Percentiles rank a stretch among this genome's conserved stretches.
Evolutionary conservation across 2,888 invertebrate species (phyloP).

Genomic region (Teleogryllus oceanicus): DNA sequence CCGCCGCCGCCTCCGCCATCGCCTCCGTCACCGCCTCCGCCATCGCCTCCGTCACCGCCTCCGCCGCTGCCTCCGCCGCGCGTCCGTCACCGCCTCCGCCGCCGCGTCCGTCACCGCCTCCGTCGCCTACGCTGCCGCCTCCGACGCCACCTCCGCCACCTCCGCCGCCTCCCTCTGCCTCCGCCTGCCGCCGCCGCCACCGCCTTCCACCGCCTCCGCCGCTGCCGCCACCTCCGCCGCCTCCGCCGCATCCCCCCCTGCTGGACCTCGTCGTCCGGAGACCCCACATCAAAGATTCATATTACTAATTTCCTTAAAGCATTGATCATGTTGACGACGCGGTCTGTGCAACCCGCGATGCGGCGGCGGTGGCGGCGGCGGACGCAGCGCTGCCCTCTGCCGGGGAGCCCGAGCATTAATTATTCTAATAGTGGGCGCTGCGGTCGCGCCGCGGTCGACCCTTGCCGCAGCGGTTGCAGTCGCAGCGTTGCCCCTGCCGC

Average conservation of each 20-base stretch:
- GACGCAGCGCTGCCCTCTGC: neutral
- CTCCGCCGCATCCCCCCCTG: neutral
- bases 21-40: too few species aligned
- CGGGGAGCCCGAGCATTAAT: neutral
- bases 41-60: too few species aligned
- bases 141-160: too few species aligned
- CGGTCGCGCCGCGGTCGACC: neutral
- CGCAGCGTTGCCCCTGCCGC: too few species aligned
- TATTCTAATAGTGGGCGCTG: constrained; percentile 10
- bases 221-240: neutral
- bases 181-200: too few species aligned
- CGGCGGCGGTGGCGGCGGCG: neutral
- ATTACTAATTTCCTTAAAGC: constrained; percentile 11
- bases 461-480: neutral
- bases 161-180: too few species aligned
- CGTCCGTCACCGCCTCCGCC: too few species aligned
- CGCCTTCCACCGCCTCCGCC: too few species aligned
- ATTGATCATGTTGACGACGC: constrained; percentile 9
- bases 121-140: too few species aligned
- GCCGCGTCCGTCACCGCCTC: too few species aligned
- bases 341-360: neutral
- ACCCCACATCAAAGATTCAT: constrained; percentile 10
- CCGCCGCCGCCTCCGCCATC: too few species aligned
- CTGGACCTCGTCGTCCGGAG: neutral
- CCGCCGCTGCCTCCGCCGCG: too few species aligned